Evolutionary conservation across 1,140 invertebrate genomes (phyloP), one percentile per base, ranked within the genome.

Genomic region (Euglossa dilemma): DNA sequence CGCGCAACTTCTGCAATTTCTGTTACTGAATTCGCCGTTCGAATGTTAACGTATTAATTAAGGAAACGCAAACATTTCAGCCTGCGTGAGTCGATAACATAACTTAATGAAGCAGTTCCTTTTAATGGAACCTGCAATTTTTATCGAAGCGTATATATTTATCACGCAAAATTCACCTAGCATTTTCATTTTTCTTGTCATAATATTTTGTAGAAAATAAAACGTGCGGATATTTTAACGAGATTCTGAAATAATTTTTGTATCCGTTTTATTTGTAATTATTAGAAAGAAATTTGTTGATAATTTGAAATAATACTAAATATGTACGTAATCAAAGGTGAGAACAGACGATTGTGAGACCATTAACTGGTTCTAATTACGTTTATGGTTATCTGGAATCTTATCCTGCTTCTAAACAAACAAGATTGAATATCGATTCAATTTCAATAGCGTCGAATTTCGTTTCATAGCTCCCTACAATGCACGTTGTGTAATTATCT

Each of bases 1-100:
- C 18, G 47, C 12, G 23, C 54, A 66, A 74, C 43, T 81, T 75
- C 54, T 66, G 3, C 25, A 25, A 73, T 57, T 70, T 45, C 47
- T 67, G 43, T 67, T 67, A 45, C 12, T 23, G 16, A 63, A 52
- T 80, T 36, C 23, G 23, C 20, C 7, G 8, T 56, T 61, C 50
- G 6, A 52, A 23, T 12, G 54, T 72, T n/a, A 63, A 63, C 7
- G 28, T 18, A 61, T 71, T 47, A 36, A 63, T 43, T 16, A 11
- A 57, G 45, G 9, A 23, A 75, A 61, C 2, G 16, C 25, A 59
- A 74, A 45, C 18, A 25, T 61, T 73, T 11, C 23, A 6, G 8
- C n/a, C 16, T 28, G 45, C 23, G 11, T 20, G 16, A 70, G 20
- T 47, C 18, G 9, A 52, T 28, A 52, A 25, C n/a, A 8, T 54